Evolutionary conservation across 1,140 invertebrate genomes (phyloP), one percentile per base, ranked within the genome.

Genomic region (Geopemphigus sp.): DNA sequence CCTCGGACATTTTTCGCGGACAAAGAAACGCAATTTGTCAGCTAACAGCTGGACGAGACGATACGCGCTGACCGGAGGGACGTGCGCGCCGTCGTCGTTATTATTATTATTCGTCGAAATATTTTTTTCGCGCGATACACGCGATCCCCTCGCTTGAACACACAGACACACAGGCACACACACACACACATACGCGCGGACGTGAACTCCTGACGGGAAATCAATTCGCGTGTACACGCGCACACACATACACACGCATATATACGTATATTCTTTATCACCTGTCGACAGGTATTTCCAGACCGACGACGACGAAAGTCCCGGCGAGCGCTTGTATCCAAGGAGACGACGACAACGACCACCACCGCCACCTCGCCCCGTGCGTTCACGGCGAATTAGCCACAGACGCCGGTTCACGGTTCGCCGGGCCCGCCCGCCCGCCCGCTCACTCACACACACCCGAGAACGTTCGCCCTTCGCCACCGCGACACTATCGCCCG

Each of bases 361-460:
- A 57, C 17, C 1, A 1, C n/a, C n/a, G n/a, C n/a, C n/a, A 45
- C 39, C 15, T 24, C 56, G 14, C 17, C 22, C 10, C 15, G 22
- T 12, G 73, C 73, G 57, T 78, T 78, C 57, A 78, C 73, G 73
- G 73, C 73, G 73, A 78, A 78, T 78, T 78, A 78, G 56, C 73
- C 73, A 78, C 73, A 78, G 73, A 78, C 73, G 22, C 57, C 73
- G 39, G 57, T 47, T 61, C 57, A 78, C 73, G 73, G 73, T 78
- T 63, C 54, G 56, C 73, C 39, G 57, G 24, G 2, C 39, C 8
- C 39, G 5, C 57, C 8, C 39, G 11, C 24, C 19, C 17, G 11
- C n/a, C n/a, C n/a, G n/a, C n/a, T n/a, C n/a, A n/a, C n/a, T n/a
- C n/a, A n/a, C n/a, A n/a, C n/a, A n/a, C n/a, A n/a, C n/a, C n/a